A percentile compares a stretch with the other conserved stretches of the same genome.
Evolutionary conservation across 2,113 vertebrate genomes (phyloP).

Genomic region (Labrus mixtus): DNA sequence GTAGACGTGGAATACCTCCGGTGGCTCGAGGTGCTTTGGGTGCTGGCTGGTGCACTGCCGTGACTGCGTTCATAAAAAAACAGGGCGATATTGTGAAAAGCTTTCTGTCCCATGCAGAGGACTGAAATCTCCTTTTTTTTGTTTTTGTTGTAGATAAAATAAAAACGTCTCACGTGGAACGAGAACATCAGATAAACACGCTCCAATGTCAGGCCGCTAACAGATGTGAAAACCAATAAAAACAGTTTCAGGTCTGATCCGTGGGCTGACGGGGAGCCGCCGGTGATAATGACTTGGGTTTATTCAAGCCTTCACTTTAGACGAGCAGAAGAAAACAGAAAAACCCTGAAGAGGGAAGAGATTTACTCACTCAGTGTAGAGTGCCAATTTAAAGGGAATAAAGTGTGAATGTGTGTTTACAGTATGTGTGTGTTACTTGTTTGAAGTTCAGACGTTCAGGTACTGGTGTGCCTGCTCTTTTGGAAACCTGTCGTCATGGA

Average conservation of each 20-base stretch:
- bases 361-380: background rate
- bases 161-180: constrained; percentile 9
- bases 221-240: constrained; percentile 34
- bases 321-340: background rate
- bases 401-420: background rate
- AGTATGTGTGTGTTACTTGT: background rate
- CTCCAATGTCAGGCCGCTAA: constrained; percentile 32
- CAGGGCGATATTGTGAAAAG: background rate
- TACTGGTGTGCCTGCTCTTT: background rate
- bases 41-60: no score
- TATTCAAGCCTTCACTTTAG: background rate
- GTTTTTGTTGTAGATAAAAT: background rate
- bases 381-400: constrained; percentile 27
- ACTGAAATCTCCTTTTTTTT: background rate
- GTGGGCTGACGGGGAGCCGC: constrained; percentile 14
- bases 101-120: background rate
- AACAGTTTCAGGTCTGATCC: constrained; percentile 30
- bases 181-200: constrained; percentile 39
- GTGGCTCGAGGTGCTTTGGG: no score
- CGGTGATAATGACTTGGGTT: constrained; percentile 14
- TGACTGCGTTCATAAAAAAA: background rate
- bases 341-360: background rate
- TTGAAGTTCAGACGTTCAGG: background rate
- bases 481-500: background rate
- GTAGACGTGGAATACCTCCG: no score